Conservation (phyloP, 2,888 invertebrate genomes). For the Fragum whitleyi region DNA sequence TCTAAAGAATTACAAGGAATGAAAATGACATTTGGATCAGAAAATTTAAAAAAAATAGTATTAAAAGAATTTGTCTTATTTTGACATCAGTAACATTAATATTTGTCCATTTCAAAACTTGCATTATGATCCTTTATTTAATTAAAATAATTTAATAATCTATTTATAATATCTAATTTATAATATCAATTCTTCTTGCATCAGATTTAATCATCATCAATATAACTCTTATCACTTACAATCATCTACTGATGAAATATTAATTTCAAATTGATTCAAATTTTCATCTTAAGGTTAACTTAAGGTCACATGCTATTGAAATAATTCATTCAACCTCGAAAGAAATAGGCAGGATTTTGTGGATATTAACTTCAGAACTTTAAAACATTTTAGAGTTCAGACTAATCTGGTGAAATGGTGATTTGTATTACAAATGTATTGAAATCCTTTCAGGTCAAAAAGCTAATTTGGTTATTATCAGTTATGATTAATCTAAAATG, state of each 20-base stretch:
- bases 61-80: too few relatives aligned
- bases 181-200: background rate
- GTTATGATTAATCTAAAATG: too few relatives aligned
- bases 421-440: too few relatives aligned
- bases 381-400: too few relatives aligned
- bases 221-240: background rate
- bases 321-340: background rate
- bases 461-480: background rate
- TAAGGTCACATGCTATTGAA: background rate
- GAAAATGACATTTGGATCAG: too few relatives aligned
- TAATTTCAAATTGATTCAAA: background rate
- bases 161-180: background rate
- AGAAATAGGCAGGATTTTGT: too few relatives aligned
- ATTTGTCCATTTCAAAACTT: background rate
- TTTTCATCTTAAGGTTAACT: background rate
- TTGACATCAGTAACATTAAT: too few relatives aligned
- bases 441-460: too few relatives aligned
- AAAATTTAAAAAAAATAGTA: too few relatives aligned
- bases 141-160: background rate
- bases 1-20: too few relatives aligned
- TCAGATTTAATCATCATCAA: background rate
- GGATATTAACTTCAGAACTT: background rate
- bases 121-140: background rate
- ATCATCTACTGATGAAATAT: background rate
- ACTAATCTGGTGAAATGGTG: too few relatives aligned